Conservation (phyloP, 2,797 vertebrate species). For the Sebastes dallii region DNA sequence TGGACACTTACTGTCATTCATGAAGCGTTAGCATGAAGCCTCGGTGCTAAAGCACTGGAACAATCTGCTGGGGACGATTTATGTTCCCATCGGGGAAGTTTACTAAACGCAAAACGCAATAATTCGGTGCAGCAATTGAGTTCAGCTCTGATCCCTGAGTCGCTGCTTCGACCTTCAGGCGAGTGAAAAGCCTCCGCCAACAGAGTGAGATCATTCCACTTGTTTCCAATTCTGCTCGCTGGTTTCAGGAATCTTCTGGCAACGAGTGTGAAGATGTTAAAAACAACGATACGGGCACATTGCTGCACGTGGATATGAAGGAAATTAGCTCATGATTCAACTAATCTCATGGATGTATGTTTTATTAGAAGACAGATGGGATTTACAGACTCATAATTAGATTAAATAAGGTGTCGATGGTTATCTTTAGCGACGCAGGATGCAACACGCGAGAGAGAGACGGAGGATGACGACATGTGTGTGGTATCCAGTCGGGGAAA, state of each 20-base stretch:
- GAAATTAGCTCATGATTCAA: neutral
- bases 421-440: conserved; percentile 23
- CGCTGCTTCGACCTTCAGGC: conserved; percentile 7
- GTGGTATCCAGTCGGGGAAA: conserved; percentile 26
- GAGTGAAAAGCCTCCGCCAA: conserved; percentile 32
- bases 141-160: conserved; percentile 2
- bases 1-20: neutral
- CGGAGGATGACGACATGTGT: conserved; percentile 26
- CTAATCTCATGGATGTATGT: neutral
- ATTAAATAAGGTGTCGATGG: conserved; percentile 3
- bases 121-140: neutral
- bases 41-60: neutral
- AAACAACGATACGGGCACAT: neutral
- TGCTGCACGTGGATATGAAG: neutral
- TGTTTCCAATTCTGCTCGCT: conserved; percentile 46
- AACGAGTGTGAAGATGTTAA: conserved; percentile 6
- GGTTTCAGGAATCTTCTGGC: conserved; percentile 55
- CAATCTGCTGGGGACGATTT: neutral
- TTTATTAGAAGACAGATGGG: neutral
- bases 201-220: conserved; percentile 52
- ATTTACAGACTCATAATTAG: conserved; percentile 11
- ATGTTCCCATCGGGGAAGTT: neutral
- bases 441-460: neutral
- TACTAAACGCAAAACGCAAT: neutral
- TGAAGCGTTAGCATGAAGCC: neutral